Evolutionary conservation across 2,113 vertebrate genomes (phyloP).

Genomic region (Phasianus colchicus): DNA sequence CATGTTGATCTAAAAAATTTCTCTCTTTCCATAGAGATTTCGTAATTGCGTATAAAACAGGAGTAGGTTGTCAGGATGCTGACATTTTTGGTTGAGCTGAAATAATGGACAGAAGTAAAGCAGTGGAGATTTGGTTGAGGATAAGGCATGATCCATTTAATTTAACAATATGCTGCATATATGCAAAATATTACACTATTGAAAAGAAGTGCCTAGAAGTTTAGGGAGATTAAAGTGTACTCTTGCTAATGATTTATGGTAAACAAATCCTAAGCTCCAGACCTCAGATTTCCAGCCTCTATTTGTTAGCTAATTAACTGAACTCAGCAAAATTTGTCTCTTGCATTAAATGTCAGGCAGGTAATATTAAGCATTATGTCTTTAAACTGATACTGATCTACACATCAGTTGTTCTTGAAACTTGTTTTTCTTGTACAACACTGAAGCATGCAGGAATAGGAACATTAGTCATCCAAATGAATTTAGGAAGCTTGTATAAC

Average conservation of each 20-base stretch:
- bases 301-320: conserved; percentile 15
- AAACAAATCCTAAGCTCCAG: neutral
- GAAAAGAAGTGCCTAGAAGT: conserved; percentile 4
- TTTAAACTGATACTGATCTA: conserved; percentile 50
- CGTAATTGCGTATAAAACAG: neutral
- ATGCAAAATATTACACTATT: conserved; percentile 26
- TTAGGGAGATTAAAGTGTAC: conserved; percentile 1
- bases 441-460: conserved; percentile 44
- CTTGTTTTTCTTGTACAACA: conserved; percentile 43
- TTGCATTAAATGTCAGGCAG: conserved; percentile 33
- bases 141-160: neutral
- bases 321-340: conserved; percentile 42
- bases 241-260: neutral
- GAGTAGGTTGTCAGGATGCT: neutral
- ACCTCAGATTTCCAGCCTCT: conserved; percentile 25
- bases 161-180: neutral
- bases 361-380: conserved; percentile 4
- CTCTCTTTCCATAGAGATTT: neutral
- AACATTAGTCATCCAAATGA: conserved; percentile 62
- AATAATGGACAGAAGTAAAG: neutral
- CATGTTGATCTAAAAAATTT: neutral
- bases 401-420: conserved; percentile 22
- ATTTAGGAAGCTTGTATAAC: conserved; percentile 72
- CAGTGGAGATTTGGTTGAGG: neutral
- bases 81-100: neutral